Conservation (phyloP, 2,888 invertebrate genomes). For the Vesta saturnalis region DNA sequence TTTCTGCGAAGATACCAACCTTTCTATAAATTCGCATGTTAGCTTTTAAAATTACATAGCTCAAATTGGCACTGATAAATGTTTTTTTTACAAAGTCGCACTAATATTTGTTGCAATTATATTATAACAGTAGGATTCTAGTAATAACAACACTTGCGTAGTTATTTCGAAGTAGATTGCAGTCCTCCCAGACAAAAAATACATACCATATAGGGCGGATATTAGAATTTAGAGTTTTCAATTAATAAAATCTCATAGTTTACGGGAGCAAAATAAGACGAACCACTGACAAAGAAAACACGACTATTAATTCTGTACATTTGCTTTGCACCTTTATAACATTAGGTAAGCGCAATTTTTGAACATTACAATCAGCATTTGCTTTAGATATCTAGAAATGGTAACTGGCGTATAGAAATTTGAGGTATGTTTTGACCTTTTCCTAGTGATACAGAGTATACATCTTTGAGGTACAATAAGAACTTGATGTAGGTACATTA, state of each 20-base stretch:
- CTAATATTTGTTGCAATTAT: constrained; percentile 1
- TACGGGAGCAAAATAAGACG: constrained; percentile 36
- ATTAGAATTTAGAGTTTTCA: constrained; percentile 44
- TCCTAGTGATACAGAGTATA: no score
- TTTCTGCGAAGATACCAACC: background rate
- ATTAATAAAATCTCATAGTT: constrained; percentile 47
- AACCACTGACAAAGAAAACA: constrained; percentile 34
- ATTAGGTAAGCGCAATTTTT: no score
- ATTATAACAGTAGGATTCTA: background rate
- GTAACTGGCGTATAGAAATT: no score
- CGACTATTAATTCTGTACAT: no score
- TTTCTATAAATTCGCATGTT: constrained; percentile 17
- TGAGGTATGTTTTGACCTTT: no score
- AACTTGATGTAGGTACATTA: no score
- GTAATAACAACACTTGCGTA: background rate
- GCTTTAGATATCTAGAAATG: no score
- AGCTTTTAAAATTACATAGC: constrained; percentile 12
- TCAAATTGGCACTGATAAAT: background rate
- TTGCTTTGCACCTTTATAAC: no score
- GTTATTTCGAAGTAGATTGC: background rate
- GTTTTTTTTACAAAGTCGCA: background rate
- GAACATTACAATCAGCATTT: no score
- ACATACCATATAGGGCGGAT: constrained; percentile 25
- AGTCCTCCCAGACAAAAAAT: constrained; percentile 1
- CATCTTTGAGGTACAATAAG: no score